phyloP scores from a whole-genome alignment of 2,113 vertebrate species.

The Piaya cayana region DNA sequence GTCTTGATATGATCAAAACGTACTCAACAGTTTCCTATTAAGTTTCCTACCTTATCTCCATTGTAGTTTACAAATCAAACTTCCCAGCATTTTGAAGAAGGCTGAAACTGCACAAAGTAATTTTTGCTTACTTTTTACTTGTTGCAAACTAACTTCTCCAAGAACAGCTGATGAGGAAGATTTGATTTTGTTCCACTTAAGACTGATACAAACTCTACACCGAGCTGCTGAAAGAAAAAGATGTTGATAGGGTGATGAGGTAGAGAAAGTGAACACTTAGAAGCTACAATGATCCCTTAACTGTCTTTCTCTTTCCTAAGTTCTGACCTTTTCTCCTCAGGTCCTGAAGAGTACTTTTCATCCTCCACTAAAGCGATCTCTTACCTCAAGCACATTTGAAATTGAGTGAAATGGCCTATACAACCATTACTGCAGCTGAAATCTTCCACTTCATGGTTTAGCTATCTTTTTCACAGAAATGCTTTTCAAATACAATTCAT shows the following conservation, averaged over 20 bases:
- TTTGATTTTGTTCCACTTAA: neutral
- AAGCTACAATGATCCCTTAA: neutral
- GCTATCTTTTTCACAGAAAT: neutral
- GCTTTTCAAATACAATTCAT: neutral
- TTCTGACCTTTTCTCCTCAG: neutral
- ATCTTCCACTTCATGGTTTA: neutral
- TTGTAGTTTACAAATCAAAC: neutral
- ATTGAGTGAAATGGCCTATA: neutral
- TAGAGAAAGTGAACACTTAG: rapidly evolving
- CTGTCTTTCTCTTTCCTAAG: neutral
- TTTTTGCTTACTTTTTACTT: neutral
- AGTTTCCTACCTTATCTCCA: neutral
- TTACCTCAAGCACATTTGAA: neutral
- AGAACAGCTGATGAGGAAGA: neutral
- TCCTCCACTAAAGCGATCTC: neutral
- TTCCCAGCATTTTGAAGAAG: neutral
- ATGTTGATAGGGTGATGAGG: neutral
- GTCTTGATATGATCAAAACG: neutral
- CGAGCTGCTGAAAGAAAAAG: neutral
- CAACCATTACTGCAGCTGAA: neutral
- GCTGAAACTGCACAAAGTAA: neutral
- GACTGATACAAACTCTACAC: neutral
- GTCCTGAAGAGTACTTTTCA: neutral
- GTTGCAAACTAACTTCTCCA: neutral
- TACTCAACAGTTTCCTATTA: neutral